Evolutionary conservation across 2,888 invertebrate genomes (phyloP).

Genomic region (Phoenoteleia sp.): DNA sequence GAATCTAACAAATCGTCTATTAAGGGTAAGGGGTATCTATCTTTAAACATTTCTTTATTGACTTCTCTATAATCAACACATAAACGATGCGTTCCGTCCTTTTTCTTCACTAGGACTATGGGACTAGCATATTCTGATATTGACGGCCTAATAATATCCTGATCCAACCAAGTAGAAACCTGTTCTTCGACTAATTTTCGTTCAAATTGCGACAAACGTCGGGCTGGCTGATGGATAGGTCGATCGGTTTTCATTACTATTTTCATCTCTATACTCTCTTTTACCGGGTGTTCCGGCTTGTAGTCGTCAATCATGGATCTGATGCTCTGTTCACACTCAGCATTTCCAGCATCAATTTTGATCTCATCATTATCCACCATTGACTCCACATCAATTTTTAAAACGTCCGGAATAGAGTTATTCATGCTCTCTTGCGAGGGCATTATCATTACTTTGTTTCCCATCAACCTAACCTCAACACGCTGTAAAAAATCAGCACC

Average conservation of each 20-base stretch:
- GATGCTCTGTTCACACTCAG: not conserved
- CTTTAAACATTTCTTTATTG: not conserved
- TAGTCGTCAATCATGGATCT: not conserved
- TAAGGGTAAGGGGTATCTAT: not conserved
- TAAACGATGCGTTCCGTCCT: not conserved
- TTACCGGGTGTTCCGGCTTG: not conserved
- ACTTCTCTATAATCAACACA: conserved; percentile 10
- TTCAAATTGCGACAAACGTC: not conserved
- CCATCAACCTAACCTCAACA: not conserved
- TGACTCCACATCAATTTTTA: not conserved
- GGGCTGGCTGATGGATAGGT: not conserved
- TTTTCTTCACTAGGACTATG: not conserved
- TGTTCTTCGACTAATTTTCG: not conserved
- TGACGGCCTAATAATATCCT: not conserved
- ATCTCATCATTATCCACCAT: not conserved
- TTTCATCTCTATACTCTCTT: not conserved
- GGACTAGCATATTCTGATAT: not conserved
- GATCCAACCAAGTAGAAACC: not conserved
- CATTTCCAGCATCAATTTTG: not conserved
- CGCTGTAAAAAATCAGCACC: not conserved
- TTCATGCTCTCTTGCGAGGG: not conserved
- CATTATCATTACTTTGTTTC: not conserved
- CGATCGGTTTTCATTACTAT: conserved; percentile 1
- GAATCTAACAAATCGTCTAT: not conserved
- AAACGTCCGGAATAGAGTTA: not conserved